Evolutionary conservation across 1,140 invertebrate species (phyloP).

Genomic region (Platyscapa corneri): DNA sequence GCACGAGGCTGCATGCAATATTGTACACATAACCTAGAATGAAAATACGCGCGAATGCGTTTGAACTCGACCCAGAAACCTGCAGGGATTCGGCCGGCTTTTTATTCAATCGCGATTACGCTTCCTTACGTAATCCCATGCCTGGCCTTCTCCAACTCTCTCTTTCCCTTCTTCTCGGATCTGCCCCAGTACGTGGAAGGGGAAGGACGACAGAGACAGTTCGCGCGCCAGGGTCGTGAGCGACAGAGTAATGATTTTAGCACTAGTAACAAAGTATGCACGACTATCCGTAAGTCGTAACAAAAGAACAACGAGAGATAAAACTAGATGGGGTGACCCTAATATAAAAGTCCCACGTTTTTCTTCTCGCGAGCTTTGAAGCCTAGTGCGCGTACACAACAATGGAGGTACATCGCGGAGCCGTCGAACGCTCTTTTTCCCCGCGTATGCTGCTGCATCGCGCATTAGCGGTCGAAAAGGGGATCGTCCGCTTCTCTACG

Average conservation of each 20-base stretch:
- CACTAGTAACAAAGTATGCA: neutral
- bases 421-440: slow-evolving; percentile 17
- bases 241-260: too few relatives aligned
- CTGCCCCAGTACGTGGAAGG: neutral
- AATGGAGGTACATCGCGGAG: slow-evolving; percentile 19
- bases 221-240: neutral
- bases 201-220: neutral
- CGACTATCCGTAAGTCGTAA: neutral
- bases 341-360: slow-evolving; percentile 48
- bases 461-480: neutral
- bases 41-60: neutral
- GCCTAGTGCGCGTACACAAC: neutral
- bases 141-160: neutral
- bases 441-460: neutral
- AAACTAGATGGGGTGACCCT: slow-evolving; percentile 25
- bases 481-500: neutral
- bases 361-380: slow-evolving; percentile 44
- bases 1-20: neutral
- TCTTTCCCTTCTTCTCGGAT: neutral
- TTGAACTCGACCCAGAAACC: slow-evolving; percentile 40
- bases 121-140: slow-evolving; percentile 46
- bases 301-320: slow-evolving; percentile 31
- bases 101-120: slow-evolving; percentile 48
- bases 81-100: slow-evolving; percentile 12
- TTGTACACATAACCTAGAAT: slow-evolving; percentile 9